These are phyloP conservation scores for Scarus forsteni DNA, from an alignment of 2,797 vertebrate genomes.

Conservation along the genomic window DNA sequence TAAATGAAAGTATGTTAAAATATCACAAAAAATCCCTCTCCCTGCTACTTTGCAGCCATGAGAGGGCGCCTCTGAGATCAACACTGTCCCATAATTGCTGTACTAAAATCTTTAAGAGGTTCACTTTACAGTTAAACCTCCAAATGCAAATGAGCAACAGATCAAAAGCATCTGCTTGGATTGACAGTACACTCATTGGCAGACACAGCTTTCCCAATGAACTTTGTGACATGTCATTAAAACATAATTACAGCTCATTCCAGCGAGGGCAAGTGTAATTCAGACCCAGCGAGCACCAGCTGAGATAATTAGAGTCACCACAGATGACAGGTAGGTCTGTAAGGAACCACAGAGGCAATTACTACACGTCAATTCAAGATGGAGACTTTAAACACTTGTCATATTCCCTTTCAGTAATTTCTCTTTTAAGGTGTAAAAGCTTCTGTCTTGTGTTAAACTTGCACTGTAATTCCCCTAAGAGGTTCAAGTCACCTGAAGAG, in stretches of 20 bases:
- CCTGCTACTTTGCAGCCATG: conserved; percentile 26
- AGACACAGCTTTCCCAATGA: conserved; percentile 44
- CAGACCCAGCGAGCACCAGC: conserved; percentile 22
- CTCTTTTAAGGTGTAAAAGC: conserved; percentile 36
- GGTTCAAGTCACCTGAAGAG: conserved; percentile 57
- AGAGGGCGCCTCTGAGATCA: conserved; percentile 20
- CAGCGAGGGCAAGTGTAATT: conserved; percentile 31
- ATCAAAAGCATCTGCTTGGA: conserved; percentile 52
- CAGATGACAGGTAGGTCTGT: conserved; percentile 42
- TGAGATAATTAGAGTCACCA: conserved; percentile 48
- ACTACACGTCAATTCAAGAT: conserved; percentile 25
- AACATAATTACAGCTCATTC: conserved; percentile 47
- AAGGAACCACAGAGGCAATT: conserved; percentile 48
- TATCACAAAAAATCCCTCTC: not conserved
- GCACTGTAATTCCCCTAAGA: conserved; percentile 48
- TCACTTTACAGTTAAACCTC: conserved; percentile 38
- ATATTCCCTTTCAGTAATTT: conserved; percentile 27
- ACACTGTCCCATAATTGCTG: conserved; percentile 43
- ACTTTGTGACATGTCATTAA: conserved; percentile 51
- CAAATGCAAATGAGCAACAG: conserved; percentile 55
- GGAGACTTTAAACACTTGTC: conserved; percentile 28
- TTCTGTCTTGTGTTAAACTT: conserved; percentile 50
- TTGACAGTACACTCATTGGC: conserved; percentile 48
- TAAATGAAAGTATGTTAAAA: too few relatives aligned
- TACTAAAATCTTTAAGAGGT: conserved; percentile 66